Conservation (phyloP, 2,797 vertebrate genomes). For the Crossoptilon crossoptilon region DNA sequence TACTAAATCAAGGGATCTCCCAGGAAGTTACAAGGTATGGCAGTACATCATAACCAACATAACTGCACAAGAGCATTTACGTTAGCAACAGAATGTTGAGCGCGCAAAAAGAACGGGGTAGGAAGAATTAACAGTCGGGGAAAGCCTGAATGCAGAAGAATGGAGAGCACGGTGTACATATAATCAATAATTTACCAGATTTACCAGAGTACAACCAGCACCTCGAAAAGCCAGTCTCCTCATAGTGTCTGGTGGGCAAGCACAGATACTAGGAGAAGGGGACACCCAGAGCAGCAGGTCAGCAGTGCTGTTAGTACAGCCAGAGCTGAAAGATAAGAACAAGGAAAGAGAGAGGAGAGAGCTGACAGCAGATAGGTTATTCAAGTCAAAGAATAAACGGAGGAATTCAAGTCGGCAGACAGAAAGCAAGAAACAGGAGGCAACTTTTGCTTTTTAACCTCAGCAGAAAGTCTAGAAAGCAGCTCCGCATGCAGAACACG, state of each 20-base stretch:
- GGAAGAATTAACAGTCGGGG: constrained; percentile 28
- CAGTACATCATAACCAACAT: neutral
- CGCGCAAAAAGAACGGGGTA: constrained; percentile 11
- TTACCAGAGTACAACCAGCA: constrained; percentile 88
- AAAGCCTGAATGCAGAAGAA: constrained; percentile 44
- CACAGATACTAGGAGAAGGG: constrained; percentile 76
- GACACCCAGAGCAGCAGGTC: constrained; percentile 77
- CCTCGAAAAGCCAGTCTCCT: constrained; percentile 86
- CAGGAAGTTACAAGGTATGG: constrained; percentile 3
- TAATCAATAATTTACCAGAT: constrained; percentile 85
- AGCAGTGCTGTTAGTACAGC: constrained; percentile 78
- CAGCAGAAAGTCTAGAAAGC: constrained; percentile 29
- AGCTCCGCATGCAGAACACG: constrained; percentile 33
- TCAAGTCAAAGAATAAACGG: constrained; percentile 47
- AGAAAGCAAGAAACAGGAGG: constrained; percentile 44
- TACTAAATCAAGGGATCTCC: neutral
- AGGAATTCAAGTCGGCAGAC: constrained; percentile 53
- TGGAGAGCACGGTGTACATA: constrained; percentile 55
- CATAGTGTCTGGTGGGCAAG: constrained; percentile 82
- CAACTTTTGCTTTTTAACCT: constrained; percentile 41
- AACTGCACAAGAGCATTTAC: neutral
- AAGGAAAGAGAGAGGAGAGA: constrained; percentile 65
- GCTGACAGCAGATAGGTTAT: constrained; percentile 50
- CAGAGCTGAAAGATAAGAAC: constrained; percentile 83
- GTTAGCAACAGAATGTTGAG: constrained; percentile 25